These are phyloP conservation scores for Sturnus vulgaris DNA, from an alignment of 2,113 vertebrate genomes.

Conservation along the genomic window DNA sequence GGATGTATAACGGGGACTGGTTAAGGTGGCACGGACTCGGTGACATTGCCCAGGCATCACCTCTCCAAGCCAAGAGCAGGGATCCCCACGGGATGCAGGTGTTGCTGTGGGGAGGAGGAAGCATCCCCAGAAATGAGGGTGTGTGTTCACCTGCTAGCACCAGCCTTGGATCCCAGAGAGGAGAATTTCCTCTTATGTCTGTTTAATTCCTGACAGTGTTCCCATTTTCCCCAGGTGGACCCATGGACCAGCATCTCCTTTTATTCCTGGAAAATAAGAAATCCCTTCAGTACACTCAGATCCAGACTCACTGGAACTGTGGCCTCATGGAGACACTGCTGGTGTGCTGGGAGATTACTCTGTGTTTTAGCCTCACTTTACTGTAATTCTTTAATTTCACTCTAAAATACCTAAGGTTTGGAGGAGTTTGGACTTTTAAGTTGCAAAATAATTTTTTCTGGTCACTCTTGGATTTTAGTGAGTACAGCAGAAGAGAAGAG, in stretches of 20 bases:
- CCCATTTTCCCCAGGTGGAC: neutral
- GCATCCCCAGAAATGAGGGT: neutral
- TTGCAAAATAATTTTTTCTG: neutral
- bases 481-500: neutral
- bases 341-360: neutral
- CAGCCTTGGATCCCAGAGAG: fast-evolving
- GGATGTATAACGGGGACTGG: fast-evolving
- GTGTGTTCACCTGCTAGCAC: neutral
- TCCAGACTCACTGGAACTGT: neutral
- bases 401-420: neutral
- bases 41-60: neutral
- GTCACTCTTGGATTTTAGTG: neutral
- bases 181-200: neutral
- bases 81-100: fast-evolving
- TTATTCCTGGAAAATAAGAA: neutral
- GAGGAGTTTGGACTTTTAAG: neutral
- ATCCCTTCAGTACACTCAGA: neutral
- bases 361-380: fast-evolving
- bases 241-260: neutral
- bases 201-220: neutral
- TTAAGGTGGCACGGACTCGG: fast-evolving
- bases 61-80: neutral
- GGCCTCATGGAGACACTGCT: neutral
- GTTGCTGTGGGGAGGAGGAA: neutral
- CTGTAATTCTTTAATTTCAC: neutral